phyloP scores from a whole-genome alignment of 2,113 vertebrate species.

The Thinocorus orbignyianus region DNA sequence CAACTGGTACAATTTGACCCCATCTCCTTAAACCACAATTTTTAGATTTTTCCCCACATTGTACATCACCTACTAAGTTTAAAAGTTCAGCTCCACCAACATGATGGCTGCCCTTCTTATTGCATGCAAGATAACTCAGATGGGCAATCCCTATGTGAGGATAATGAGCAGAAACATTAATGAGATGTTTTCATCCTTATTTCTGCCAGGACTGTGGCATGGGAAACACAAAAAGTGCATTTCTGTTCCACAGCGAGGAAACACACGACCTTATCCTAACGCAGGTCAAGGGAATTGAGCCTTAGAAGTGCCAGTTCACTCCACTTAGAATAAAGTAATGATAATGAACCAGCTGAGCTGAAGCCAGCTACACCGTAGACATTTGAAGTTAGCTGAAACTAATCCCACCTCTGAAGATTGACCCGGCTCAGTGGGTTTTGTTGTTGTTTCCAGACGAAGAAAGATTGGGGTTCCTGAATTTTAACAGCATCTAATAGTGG shows the following conservation, averaged over 20 bases:
- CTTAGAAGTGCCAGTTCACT: background rate
- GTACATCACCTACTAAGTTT: background rate
- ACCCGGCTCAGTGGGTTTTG: background rate
- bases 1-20: background rate
- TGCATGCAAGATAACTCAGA: background rate
- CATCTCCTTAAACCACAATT: background rate
- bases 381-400: background rate
- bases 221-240: background rate
- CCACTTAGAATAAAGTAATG: background rate
- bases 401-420: background rate
- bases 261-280: background rate
- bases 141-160: background rate
- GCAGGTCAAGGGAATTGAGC: background rate
- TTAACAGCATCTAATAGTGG: background rate
- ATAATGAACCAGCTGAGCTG: background rate
- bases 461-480: background rate
- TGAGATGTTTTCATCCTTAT: background rate
- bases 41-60: background rate
- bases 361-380: background rate
- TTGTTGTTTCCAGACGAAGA: background rate
- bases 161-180: background rate
- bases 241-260: background rate
- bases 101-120: background rate
- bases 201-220: background rate
- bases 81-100: background rate